These are phyloP conservation scores for Suricata suricatta DNA, from an alignment of 2,113 vertebrate genomes.

Conservation along the genomic window DNA sequence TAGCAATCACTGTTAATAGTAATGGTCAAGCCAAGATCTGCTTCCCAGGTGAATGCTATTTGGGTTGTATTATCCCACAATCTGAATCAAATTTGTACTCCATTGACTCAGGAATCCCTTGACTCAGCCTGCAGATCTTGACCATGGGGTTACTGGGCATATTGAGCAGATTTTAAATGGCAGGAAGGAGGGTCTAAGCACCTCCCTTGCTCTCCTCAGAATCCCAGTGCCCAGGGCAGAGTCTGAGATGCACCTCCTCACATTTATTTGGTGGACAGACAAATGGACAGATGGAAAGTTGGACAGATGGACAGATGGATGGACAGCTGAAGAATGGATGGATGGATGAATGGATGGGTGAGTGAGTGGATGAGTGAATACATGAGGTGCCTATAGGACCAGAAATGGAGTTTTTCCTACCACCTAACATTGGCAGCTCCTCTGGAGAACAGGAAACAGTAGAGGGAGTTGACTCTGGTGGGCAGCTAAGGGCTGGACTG, in stretches of 20 bases:
- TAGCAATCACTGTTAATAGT: neutral
- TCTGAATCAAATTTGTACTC: neutral
- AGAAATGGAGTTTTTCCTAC: neutral
- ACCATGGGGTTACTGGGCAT: rapidly evolving
- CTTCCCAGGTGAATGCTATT: neutral
- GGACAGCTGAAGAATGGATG: no score
- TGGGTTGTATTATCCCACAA: neutral
- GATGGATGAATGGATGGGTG: no score
- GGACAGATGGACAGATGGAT: neutral
- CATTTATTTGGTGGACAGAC: neutral
- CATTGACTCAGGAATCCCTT: neutral
- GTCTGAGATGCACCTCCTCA: neutral
- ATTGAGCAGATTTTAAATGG: neutral
- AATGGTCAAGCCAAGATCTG: neutral
- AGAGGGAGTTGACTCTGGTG: neutral
- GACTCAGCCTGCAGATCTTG: neutral
- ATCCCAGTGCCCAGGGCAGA: neutral
- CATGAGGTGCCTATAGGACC: neutral
- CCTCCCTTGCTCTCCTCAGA: neutral
- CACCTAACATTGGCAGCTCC: neutral
- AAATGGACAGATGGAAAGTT: neutral
- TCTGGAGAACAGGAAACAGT: neutral
- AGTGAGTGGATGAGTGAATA: neutral
- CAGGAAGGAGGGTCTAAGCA: neutral
- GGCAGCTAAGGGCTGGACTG: neutral